Evolutionary conservation across 2,113 vertebrate species (phyloP), one percentile per base, ranked within the genome.

Genomic region (Amphiprion ocellaris): DNA sequence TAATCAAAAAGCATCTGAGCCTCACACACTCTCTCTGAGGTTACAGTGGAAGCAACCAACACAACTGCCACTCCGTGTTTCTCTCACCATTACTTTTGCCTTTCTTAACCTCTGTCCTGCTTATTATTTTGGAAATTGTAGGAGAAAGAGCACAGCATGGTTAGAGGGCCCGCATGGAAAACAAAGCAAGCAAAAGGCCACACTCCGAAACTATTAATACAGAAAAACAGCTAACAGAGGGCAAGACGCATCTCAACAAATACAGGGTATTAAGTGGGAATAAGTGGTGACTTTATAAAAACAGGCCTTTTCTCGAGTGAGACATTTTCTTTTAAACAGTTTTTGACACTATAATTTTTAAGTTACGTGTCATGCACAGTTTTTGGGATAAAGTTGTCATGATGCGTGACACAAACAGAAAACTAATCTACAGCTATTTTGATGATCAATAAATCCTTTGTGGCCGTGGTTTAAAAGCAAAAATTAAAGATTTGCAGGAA

Each of bases 81-180:
- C 23, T 60, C 66, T 65, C 37, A 16, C 21, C 44, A 44, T 70
- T 12, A 19, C 33, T 80, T 67, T 56, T 12, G 2, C 24, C 33
- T 53, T 30, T 54, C 30, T 19, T 66, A 55, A 79, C 61, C 47
- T 72, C 63, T 53, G 39, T 39, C 58, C 5, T 0, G 53, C 58
- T 85, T 44, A 33, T 77, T 69, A 75, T 59, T 65, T 61, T 23
- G 17, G 28, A 78, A 67, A 75, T 52, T 59, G 21, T 15, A 23
- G 37, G 67, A n/a, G 47, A 76, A 75, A 58, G 47, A 37, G 33
- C 15, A 21, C 2, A 39, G 63, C 53, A 1, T 2, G 1, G 53
- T 63, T 23, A 50, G 49, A 74, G 56, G 54, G 41, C 21, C 63
- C 11, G 23, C 7, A 44, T 53, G 23, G 47, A 47, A 73, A 49